Percentiles rank a stretch among this genome's conserved stretches.
Conservation (phyloP, 2,797 vertebrate species). For the Heterohyrax brucei region DNA sequence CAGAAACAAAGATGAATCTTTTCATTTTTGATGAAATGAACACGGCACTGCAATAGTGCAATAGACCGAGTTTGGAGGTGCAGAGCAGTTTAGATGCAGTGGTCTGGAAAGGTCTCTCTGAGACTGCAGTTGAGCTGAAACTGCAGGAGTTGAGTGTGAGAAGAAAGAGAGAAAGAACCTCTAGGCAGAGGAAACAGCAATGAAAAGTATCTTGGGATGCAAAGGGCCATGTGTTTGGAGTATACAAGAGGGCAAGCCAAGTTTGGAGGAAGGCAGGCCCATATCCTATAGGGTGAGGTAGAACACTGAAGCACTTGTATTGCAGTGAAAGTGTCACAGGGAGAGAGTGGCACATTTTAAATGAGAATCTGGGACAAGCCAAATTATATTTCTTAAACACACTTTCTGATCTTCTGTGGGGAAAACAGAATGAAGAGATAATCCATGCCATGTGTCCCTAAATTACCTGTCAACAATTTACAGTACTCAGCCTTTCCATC, state of each 20-base stretch:
- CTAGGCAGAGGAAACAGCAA: neutral
- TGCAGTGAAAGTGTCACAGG: neutral
- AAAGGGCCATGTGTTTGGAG: neutral
- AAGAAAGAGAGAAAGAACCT: neutral
- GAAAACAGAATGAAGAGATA: neutral
- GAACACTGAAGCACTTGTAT: neutral
- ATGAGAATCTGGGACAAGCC: neutral
- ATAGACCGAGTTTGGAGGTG: neutral
- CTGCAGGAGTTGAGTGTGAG: neutral
- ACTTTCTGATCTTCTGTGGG: neutral
- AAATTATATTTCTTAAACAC: slow-evolving; percentile 7
- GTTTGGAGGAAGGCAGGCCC: neutral
- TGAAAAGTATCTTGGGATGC: neutral
- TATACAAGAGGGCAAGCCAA: neutral
- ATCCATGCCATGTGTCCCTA: neutral
- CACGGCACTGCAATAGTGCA: neutral
- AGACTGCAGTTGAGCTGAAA: neutral
- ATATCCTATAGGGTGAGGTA: neutral
- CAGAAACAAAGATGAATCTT: neutral
- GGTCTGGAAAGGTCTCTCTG: neutral
- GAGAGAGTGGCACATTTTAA: neutral
- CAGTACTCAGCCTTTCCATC: neutral
- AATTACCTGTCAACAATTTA: neutral
- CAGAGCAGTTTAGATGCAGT: neutral
- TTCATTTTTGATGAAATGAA: neutral